Evolutionary conservation across 2,797 vertebrate species (phyloP), one percentile per base, ranked within the genome.

Genomic region (Tenualosa ilisha): DNA sequence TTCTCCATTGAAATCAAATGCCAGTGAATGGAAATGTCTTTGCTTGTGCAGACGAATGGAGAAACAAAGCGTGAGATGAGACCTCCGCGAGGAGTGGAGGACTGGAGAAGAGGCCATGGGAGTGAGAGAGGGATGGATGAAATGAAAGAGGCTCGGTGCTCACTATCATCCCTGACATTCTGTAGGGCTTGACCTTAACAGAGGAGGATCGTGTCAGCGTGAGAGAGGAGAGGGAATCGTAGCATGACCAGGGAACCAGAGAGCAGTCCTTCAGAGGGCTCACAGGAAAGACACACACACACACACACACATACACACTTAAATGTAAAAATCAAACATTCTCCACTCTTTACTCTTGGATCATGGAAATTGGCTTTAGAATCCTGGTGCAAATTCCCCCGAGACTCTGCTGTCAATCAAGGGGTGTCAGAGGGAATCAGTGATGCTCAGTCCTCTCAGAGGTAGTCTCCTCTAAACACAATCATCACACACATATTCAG

Each of bases 121-220:
- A 79, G 26, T 51, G 50, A 31, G 54, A 20, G 6, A 43, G 22
- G 72, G 40, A 40, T 79, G 72, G 72, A 7, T 79, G 72, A 79
- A 79, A 79, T 46, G 37, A 79, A 75, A 79, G 20, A 43, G 72
- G 2, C 72, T 22, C 72, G 7, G 72, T 43, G 37, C 72, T 46
- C 43, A 79, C 72, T 46, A 95, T 95, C 93, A 94, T 95, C 92
- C 89, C 92, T 95, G 94, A 94, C 93, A 95, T 95, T 94, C 93
- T 95, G 93, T 94, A 94, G 93, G 93, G 92, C 93, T 94, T 95
- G 94, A 95, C 95, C 94, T 95, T 94, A 95, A 95, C 93, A 93
- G 93, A 94, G 93, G 92, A 92, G 92, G 91, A 93, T 93, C 89
- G 91, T 95, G 94, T 94, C 93, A 22, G 37, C 22, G 72, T 2